phyloP scores from a whole-genome alignment of 2,888 invertebrate genomes.

The Caenorhabditis sp. region DNA sequence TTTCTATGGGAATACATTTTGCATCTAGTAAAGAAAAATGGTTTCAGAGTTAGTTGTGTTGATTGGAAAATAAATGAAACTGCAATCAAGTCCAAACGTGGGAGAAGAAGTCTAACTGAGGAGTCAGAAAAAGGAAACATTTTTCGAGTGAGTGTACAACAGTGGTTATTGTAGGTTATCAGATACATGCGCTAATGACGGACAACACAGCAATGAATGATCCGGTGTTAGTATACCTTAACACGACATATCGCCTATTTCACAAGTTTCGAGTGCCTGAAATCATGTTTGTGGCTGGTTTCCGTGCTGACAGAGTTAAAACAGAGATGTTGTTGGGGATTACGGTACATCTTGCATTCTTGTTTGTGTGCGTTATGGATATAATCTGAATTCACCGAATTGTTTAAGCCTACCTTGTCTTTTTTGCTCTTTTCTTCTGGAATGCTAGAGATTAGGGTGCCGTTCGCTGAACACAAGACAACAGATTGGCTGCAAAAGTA shows the following conservation, averaged over 20 bases:
- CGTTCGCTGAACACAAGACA: conserved; percentile 52
- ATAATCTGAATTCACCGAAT: background rate
- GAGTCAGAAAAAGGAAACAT: too few relatives aligned
- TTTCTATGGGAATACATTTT: too few relatives aligned
- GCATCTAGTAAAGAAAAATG: too few relatives aligned
- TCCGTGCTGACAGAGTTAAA: conserved; percentile 38
- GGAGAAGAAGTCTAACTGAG: too few relatives aligned
- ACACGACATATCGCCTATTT: conserved; percentile 63
- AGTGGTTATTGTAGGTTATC: background rate
- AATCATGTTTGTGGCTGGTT: conserved; percentile 24
- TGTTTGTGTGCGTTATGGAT: too few relatives aligned
- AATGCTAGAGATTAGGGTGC: conserved; percentile 48
- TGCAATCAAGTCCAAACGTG: too few relatives aligned
- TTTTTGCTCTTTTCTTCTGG: conserved; percentile 42
- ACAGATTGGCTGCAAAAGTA: conserved; percentile 45
- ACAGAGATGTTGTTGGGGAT: conserved; percentile 14
- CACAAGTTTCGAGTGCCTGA: conserved; percentile 55
- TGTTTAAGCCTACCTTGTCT: conserved; percentile 56
- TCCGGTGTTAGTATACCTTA: conserved; percentile 60
- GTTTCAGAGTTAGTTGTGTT: too few relatives aligned
- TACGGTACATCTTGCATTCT: too few relatives aligned
- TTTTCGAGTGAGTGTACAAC: background rate
- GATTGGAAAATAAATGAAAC: too few relatives aligned
- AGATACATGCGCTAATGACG: conserved; percentile 20
- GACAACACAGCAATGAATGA: conserved; percentile 50